Conservation (phyloP, 2,888 invertebrate genomes). For the Ophion slaviceki region DNA sequence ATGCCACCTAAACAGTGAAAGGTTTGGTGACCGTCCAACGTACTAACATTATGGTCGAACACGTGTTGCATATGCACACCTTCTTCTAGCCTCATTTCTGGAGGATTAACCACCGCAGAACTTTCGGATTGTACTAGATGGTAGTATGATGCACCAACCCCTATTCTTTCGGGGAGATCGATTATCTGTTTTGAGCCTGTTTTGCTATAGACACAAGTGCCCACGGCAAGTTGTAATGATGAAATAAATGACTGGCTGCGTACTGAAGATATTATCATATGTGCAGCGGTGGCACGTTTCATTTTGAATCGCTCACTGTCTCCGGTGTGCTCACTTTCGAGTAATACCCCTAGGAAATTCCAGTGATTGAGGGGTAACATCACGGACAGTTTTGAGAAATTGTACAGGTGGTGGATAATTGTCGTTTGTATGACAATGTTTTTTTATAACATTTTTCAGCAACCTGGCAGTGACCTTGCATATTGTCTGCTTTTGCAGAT, state of each 20-base stretch:
- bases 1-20: constrained; percentile 56
- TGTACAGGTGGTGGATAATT: constrained; percentile 28
- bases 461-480: constrained; percentile 26
- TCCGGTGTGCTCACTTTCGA: not conserved
- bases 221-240: constrained; percentile 48
- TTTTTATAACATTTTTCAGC: constrained; percentile 32
- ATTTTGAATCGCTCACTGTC: constrained; percentile 17
- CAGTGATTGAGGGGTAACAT: constrained; percentile 32
- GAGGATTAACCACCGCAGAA: constrained; percentile 16
- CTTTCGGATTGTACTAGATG: constrained; percentile 29
- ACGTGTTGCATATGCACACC: constrained; percentile 45
- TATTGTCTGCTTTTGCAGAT: constrained; percentile 24
- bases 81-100: constrained; percentile 15
- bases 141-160: constrained; percentile 49
- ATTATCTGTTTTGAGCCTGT: constrained; percentile 50
- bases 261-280: constrained; percentile 42
- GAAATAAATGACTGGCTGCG: constrained; percentile 38
- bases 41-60: constrained; percentile 64
- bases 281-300: constrained; percentile 34
- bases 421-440: constrained; percentile 5
- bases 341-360: constrained; percentile 18
- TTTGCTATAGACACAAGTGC: constrained; percentile 51
- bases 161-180: constrained; percentile 49
- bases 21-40: constrained; percentile 47
- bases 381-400: constrained; percentile 34